Evolutionary conservation across 2,113 vertebrate genomes (phyloP).

Genomic region (Cranoglanis bouderius): DNA sequence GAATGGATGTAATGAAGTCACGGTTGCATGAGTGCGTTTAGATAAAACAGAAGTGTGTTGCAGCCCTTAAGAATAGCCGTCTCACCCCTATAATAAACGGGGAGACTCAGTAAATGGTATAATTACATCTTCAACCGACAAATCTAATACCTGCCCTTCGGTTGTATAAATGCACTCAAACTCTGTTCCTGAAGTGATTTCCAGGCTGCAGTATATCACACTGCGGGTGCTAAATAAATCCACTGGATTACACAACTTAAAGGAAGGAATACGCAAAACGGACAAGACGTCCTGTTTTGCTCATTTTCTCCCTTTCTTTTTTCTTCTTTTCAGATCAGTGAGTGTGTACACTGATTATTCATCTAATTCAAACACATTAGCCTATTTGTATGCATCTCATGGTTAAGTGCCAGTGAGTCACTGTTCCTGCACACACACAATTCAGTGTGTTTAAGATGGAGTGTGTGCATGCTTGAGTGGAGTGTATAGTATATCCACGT

Average conservation of each 20-base stretch:
- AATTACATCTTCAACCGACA: not conserved
- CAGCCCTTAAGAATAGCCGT: too few relatives aligned
- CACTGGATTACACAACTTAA: not conserved
- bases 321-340: not conserved
- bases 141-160: not conserved
- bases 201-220: not conserved
- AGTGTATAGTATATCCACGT: not conserved
- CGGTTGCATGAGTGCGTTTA: not conserved
- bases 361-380: not conserved
- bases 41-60: too few relatives aligned
- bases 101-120: not conserved
- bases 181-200: not conserved
- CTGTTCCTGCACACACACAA: not conserved
- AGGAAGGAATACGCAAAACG: not conserved
- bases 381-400: not conserved
- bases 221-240: not conserved
- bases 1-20: not conserved
- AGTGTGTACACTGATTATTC: not conserved
- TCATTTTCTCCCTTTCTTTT: not conserved
- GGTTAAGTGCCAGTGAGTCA: not conserved
- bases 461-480: not conserved
- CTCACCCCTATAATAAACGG: too few relatives aligned
- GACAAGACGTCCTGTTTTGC: not conserved
- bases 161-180: not conserved
- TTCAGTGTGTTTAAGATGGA: not conserved